Base-by-base conservation (phyloP, 2,113 vertebrate species). In the Gadus chalcogrammus region DNA sequence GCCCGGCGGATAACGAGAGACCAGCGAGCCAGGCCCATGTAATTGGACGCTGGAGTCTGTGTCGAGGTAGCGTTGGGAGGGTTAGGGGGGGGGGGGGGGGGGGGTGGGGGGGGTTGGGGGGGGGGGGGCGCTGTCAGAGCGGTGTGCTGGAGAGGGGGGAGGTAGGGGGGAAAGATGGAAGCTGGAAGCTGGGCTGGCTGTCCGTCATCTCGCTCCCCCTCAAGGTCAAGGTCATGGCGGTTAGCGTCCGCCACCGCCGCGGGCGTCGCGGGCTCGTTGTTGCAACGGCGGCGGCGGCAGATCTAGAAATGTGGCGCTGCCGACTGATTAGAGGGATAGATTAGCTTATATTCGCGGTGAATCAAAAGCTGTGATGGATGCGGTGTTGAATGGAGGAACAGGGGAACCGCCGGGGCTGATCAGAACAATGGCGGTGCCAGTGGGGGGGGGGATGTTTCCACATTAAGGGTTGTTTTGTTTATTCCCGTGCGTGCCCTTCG, bases 301-400 rank as follows among this genome's bases (percentile, higher is more conserved):
- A 71, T 7, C 52, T 61, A 65, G 74, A 4, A 28, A n/a, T 71
- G 65, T 72, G 67, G 70, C 31, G 5, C 31, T 6, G 31, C 4
- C 31, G 31, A 31, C 5, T 5, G 31, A 31, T 31, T 31, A 53
- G 78, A 74, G 62, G 69, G 76, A 69, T 70, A 28, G 69, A 70
- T 74, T 78, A 76, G 88, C 85, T 90, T 89, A 88, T 78, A 70
- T 75, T 75, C 77, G 75, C 5, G 55, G 63, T 68, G 71, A 85
- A 88, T 90, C 84, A 84, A 77, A 85, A 67, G 24, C 35, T 73
- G 28, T 75, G 72, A 77, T 73, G 78, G 75, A 31, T 65, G 64
- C 20, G 31, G 24, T 67, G n/a, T 76, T 71, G 65, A 63, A 70
- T 67, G 61, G 20, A 73, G 22, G n/a, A 71, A 4, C 18, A 35